A percentile compares a stretch with the other conserved stretches of the same genome.
Evolutionary conservation across 2,113 vertebrate genomes (phyloP).

Genomic region (Pedetes capensis): DNA sequence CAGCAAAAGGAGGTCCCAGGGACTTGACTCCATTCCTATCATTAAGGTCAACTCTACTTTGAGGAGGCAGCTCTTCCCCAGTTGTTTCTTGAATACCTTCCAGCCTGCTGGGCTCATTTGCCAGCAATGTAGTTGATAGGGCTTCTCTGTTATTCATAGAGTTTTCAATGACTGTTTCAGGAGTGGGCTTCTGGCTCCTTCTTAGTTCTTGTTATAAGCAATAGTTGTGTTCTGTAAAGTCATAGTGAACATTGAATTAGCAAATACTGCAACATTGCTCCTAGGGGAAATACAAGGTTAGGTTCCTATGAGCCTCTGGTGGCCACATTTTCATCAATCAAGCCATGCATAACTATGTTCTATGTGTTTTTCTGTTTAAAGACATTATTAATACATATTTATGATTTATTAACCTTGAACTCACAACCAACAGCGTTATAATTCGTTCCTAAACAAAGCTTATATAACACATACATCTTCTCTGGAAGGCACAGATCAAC

Average conservation of each 20-base stretch:
- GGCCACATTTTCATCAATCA: not conserved
- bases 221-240: accelerated
- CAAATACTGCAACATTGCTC: not conserved
- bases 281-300: not conserved
- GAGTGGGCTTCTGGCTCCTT: no score
- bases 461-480: not conserved
- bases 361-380: not conserved
- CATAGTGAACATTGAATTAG: not conserved
- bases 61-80: no score
- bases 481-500: not conserved
- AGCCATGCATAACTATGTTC: not conserved
- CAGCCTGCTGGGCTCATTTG: no score
- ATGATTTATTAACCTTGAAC: not conserved
- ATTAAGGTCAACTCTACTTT: no score
- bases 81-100: no score
- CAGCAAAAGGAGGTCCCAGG: no score
- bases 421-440: not conserved
- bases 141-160: no score
- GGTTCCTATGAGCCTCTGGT: not conserved
- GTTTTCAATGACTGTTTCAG: no score
- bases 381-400: not conserved
- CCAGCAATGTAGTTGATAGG: no score
- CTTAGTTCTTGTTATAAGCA: not conserved
- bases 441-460: not conserved
- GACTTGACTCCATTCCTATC: no score